Conservation (phyloP, 2,888 invertebrate genomes). For the Cryptophagus acutangulus region DNA sequence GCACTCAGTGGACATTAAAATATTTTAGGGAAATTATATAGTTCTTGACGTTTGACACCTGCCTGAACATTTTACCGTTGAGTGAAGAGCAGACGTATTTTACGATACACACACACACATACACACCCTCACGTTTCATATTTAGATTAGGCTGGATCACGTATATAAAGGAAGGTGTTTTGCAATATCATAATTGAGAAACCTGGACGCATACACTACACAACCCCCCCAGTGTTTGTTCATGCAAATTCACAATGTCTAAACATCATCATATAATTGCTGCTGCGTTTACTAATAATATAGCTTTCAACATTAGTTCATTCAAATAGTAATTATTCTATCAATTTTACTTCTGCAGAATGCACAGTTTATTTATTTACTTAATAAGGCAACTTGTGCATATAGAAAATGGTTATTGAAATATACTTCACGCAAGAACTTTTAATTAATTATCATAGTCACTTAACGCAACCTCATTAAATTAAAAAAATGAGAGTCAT, state of each 20-base stretch:
- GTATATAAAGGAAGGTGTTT: constrained; percentile 3
- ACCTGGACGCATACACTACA: constrained; percentile 1
- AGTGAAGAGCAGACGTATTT: constrained; percentile 6
- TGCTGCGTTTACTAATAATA: no score
- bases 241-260: neutral
- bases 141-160: constrained; percentile 4
- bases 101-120: constrained; percentile 4
- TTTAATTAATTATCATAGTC: no score
- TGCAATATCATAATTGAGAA: constrained; percentile 8
- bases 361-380: no score
- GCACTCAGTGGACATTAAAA: constrained; percentile 3
- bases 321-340: no score
- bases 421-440: no score
- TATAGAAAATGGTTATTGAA: no score
- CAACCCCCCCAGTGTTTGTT: constrained; percentile 3
- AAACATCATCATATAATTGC: no score
- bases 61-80: constrained; percentile 6
- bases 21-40: constrained; percentile 4
- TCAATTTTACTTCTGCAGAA: no score
- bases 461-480: no score
- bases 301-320: no score
- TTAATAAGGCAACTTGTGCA: no score
- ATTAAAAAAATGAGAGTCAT: no score
- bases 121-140: constrained; percentile 6
- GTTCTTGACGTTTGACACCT: constrained; percentile 8